A percentile compares a stretch with the other conserved stretches of the same genome.
Evolutionary conservation across 2,797 vertebrate species (phyloP).

Genomic region (Eurystomus glaucurus): DNA sequence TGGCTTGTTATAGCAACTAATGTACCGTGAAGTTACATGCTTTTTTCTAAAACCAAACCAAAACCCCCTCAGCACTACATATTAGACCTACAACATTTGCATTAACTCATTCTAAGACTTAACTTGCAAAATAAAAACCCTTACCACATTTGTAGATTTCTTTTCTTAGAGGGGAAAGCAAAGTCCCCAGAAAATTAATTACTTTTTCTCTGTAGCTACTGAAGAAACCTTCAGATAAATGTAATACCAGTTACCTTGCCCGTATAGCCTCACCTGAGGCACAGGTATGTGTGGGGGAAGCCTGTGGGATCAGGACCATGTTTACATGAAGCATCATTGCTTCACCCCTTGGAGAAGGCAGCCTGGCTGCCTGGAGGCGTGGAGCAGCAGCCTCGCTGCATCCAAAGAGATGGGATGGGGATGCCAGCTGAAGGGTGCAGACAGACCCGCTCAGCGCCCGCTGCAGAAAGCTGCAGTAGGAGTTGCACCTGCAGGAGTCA

Average conservation of each 20-base stretch:
- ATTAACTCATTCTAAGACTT: background rate
- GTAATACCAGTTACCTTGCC: fast-evolving
- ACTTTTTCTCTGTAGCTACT: background rate
- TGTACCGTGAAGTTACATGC: background rate
- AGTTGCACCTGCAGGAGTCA: background rate
- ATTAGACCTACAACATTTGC: fast-evolving
- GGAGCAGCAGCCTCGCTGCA: background rate
- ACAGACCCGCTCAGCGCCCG: fast-evolving
- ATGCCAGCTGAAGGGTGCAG: fast-evolving
- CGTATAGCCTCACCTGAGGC: fast-evolving
- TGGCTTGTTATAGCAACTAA: background rate
- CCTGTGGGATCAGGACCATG: background rate
- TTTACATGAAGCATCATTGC: background rate
- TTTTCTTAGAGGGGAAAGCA: background rate
- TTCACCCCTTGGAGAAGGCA: background rate
- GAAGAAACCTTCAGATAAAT: background rate
- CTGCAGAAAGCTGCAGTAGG: fast-evolving
- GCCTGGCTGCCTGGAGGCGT: fast-evolving
- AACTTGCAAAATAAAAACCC: background rate
- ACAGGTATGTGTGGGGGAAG: fast-evolving
- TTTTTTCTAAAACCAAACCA: background rate
- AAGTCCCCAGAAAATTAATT: background rate
- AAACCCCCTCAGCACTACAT: background rate
- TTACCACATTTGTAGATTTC: background rate
- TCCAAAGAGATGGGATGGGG: background rate